Evolutionary conservation across 2,797 vertebrate genomes (phyloP), one percentile per base, ranked within the genome.

Genomic region (Manis javanica): DNA sequence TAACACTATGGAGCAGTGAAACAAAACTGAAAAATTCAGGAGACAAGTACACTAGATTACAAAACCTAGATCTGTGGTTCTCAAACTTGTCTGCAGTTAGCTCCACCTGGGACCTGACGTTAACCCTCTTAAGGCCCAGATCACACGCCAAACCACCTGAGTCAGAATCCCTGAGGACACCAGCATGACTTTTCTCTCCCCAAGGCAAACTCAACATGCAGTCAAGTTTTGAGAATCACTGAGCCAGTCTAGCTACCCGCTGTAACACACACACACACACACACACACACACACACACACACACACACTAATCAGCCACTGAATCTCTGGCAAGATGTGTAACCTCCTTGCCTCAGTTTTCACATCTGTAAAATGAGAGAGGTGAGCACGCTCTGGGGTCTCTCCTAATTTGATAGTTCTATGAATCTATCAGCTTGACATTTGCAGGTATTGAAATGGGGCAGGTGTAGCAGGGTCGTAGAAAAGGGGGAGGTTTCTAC

Each of bases 381-480:
- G 16, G 12, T 15, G 12, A 34, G 4, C 75, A 29, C 12, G 18
- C 72, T 86, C 53, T 42, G 77, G 79, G 69, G 7, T 59, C 19
- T 19, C 34, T 57, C 24, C 86, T 71, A 19, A 55, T 21, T 88
- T 19, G 2, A 55, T 63, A 23, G 0, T 69, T 63, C 74, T 71
- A 0, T 51, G 23, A 55, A 6, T 77, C 79, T 84, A 11, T 74
- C 69, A 72, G 61, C 37, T 90, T 96, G 97, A 68, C n/a, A 2
- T 89, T 23, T 29, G 39, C 1, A 1, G n/a, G 74, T 83, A 69
- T 78, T 39, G 46, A 64, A 42, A 63, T 23, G 78, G 59, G 53
- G 49, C 86, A 95, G 93, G 90, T 97, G 89, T 91, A 55, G 71
- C 69, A 51, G 42, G 53, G 57, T 37, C 26, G 39, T 34, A 92